Base-by-base conservation (phyloP, 2,888 invertebrate species). In the Mamestra brassicae region DNA sequence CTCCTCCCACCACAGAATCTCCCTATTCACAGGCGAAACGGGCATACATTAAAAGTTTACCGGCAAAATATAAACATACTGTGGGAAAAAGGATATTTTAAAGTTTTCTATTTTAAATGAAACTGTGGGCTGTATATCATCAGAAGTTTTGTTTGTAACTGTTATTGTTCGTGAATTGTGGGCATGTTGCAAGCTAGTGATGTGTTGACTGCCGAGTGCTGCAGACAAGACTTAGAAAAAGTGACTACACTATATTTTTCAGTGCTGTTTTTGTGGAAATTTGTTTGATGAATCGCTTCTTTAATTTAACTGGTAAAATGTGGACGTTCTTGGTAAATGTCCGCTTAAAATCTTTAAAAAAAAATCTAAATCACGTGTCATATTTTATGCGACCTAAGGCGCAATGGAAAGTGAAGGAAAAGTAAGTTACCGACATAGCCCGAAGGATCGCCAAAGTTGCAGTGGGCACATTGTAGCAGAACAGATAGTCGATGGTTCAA, bases 21-120 rank as follows among this genome's bases (percentile, higher is more conserved):
- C 88, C 85, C 90, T 87, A 90, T 92, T 93, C 92, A 90, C 89
- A 85, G 81, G 91, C 89, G 91, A 93, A 94, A 94, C 93, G 93
- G 90, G 94, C 94, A 95, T 95, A 94, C 93, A 95, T 95, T 95
- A 95, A 95, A 96, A 96, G 94, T 96, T 96, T 92, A 88, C 91
- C 93, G 89, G 90, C 90, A 91, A 92, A 94, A 93, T 91, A 94
- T 93, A 91, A 93, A 94, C 92, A 94, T 93, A 91, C 89, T 90
- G 79, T 84, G 78, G 72, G 74, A 81, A 87, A 87, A 81, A 78
- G 78, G 69, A 84, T 81, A 78, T 86, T 80, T 78, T 78, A 73
- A 86, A 82, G 71, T 87, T 88, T 85, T 84, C 73, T 74, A 71
- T 86, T 85, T 85, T 85, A 87, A 84, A 85, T 85, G 77, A 81